Conservation (phyloP, 2,888 invertebrate genomes). For the Lithosia quadra region DNA sequence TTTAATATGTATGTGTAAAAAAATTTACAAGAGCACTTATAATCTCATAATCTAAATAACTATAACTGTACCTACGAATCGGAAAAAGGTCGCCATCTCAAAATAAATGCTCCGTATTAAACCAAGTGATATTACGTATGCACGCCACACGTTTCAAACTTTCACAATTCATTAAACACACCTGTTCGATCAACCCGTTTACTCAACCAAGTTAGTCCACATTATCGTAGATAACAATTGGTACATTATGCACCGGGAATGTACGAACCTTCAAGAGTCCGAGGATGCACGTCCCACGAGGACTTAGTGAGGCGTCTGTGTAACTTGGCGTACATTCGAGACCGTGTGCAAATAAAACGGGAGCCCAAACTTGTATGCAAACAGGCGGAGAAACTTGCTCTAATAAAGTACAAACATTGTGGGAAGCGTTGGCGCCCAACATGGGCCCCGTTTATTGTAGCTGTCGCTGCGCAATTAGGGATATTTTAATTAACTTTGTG, state of each 20-base stretch:
- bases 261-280: constrained; percentile 30
- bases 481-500: constrained; percentile 82
- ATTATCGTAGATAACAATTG: constrained; percentile 39
- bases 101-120: not conserved
- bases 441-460: constrained; percentile 50
- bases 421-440: constrained; percentile 61
- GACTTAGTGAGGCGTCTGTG: constrained; percentile 48
- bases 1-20: too few species aligned
- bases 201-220: constrained; percentile 32
- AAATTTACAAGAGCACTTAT: too few species aligned
- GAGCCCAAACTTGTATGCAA: constrained; percentile 65
- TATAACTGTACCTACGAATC: not conserved
- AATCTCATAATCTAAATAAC: not conserved
- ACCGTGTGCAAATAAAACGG: constrained; percentile 57
- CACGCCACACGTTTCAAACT: not conserved
- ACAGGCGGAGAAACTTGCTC: constrained; percentile 74
- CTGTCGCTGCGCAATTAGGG: constrained; percentile 67
- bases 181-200: constrained; percentile 32
- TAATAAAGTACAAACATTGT: constrained; percentile 83
- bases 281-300: constrained; percentile 37
- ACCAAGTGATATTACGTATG: not conserved
- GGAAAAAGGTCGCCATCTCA: not conserved
- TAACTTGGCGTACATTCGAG: constrained; percentile 51
- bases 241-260: constrained; percentile 25
- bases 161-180: constrained; percentile 28